Conservation (phyloP, 2,888 invertebrate species). For the Antitype chi region DNA sequence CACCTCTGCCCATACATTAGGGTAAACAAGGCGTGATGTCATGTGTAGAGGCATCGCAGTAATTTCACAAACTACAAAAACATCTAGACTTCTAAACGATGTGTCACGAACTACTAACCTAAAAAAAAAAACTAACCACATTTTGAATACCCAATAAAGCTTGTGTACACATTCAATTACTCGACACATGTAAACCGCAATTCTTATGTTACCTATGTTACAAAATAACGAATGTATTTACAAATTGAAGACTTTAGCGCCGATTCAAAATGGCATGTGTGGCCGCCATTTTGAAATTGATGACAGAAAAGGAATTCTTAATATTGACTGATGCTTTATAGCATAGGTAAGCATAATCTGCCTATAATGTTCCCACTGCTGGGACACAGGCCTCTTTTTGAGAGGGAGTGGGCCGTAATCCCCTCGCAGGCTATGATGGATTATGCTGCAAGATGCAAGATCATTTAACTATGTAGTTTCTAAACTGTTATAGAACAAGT, state of each 20-base stretch:
- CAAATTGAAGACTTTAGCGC: slow-evolving; percentile 56
- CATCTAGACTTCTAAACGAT: background rate
- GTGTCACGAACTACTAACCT: background rate
- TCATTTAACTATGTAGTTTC: no score
- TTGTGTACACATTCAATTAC: slow-evolving; percentile 69
- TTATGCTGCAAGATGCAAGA: no score
- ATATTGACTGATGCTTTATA: no score
- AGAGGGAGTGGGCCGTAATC: no score
- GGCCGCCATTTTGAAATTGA: background rate
- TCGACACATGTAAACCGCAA: slow-evolving; percentile 57
- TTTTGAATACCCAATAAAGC: slow-evolving; percentile 24
- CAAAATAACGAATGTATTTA: slow-evolving; percentile 67
- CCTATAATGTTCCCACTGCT: no score
- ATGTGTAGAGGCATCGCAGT: no score
- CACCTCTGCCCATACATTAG: no score
- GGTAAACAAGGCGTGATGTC: no score
- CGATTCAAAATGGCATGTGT: background rate
- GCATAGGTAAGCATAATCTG: no score
- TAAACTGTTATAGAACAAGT: background rate
- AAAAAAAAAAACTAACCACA: slow-evolving; percentile 1
- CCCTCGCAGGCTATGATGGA: no score
- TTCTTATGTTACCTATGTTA: slow-evolving; percentile 48
- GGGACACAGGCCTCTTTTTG: no score
- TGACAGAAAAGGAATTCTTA: no score
- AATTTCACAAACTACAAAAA: background rate